A percentile compares a stretch with the other conserved stretches of the same genome.
Evolutionary conservation across 2,113 vertebrate genomes (phyloP).

Genomic region (Tragelaphus buxtoni): DNA sequence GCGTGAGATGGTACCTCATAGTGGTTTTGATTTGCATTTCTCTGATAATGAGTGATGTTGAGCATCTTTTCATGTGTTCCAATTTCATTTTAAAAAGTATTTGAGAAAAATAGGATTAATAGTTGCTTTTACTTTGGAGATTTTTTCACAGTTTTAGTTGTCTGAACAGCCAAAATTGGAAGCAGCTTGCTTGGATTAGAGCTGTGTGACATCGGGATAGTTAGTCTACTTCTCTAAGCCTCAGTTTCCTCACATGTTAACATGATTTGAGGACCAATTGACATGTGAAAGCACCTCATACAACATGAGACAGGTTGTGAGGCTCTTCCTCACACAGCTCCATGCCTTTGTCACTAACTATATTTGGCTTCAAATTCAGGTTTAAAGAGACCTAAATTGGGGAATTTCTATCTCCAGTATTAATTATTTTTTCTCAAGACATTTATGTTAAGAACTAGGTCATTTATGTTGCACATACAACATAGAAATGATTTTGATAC

Average conservation of each 20-base stretch:
- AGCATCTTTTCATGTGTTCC: not conserved
- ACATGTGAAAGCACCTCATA: not conserved
- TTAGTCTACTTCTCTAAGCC: not conserved
- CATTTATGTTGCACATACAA: not conserved
- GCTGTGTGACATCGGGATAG: not conserved
- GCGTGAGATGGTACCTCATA: too few species aligned
- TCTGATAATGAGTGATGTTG: too few species aligned
- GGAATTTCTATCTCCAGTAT: not conserved
- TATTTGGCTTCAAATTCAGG: not conserved
- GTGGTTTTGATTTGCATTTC: too few species aligned
- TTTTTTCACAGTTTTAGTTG: not conserved
- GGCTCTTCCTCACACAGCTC: not conserved
- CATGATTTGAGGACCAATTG: not conserved
- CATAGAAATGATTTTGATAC: not conserved
- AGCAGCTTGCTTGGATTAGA: not conserved
- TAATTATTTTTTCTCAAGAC: slow-evolving; percentile 12
- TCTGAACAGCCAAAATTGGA: not conserved
- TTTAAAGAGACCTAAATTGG: not conserved
- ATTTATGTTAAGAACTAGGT: not conserved
- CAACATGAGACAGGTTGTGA: not conserved
- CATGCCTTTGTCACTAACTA: not conserved
- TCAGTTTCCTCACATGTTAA: not conserved
- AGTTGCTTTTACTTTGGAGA: not conserved
- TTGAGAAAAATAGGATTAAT: not conserved
- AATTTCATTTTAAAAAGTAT: not conserved